phyloP scores from a whole-genome alignment of 2,113 vertebrate genomes.

The Oreochromis tanganicae region DNA sequence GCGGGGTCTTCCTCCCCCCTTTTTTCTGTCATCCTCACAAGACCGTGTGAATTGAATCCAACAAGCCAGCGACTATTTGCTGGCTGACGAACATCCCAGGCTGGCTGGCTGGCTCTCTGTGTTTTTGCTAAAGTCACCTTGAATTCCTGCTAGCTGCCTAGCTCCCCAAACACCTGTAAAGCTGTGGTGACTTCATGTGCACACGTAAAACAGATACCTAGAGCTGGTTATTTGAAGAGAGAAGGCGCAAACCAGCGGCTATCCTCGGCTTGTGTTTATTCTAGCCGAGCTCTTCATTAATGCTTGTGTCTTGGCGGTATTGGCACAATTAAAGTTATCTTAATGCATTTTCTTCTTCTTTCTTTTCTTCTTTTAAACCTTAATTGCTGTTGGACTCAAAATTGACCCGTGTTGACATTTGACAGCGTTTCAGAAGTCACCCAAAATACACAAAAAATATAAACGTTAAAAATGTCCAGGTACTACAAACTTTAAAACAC shows the following conservation, averaged over 20 bases:
- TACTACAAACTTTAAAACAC: neutral
- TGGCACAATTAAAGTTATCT: neutral
- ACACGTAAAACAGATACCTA: neutral
- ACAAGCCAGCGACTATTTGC: neutral
- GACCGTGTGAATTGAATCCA: neutral
- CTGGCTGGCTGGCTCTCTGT: neutral
- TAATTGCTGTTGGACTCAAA: neutral
- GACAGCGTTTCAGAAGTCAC: neutral
- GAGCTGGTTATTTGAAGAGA: neutral
- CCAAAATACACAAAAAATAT: neutral
- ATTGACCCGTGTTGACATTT: neutral
- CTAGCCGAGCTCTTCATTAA: neutral
- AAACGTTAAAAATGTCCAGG: neutral
- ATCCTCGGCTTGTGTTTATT: neutral
- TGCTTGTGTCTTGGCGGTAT: neutral
- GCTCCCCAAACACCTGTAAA: neutral
- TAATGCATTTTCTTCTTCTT: neutral
- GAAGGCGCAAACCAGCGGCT: neutral
- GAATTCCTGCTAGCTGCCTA: conserved; percentile 54
- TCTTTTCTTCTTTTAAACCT: neutral
- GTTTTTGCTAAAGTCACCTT: conserved; percentile 74
- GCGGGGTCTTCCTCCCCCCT: neutral
- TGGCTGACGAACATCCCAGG: neutral
- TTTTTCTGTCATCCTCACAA: neutral
- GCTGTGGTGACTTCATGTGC: neutral